Conservation (phyloP, 1,140 invertebrate genomes). For the Drosophila novamexicana region DNA sequence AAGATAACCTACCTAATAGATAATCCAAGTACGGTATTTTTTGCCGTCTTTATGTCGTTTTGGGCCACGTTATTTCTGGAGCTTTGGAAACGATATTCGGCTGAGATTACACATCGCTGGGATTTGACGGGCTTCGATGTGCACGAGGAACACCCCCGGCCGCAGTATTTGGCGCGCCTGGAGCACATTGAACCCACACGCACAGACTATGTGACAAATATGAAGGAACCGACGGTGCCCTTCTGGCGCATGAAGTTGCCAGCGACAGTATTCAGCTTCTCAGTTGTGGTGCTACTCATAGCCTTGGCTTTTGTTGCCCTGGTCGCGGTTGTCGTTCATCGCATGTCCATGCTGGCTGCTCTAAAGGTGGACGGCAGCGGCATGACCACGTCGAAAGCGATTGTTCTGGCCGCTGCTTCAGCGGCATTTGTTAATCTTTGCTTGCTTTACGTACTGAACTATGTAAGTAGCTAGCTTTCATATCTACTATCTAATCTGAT, state of each 20-base stretch:
- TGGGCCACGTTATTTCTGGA: constrained; percentile 96
- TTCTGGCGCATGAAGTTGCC: constrained; percentile 95
- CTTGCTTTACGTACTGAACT: constrained; percentile 94
- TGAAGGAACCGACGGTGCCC: constrained; percentile 92
- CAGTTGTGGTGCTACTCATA: constrained; percentile 92
- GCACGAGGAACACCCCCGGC: constrained; percentile 94
- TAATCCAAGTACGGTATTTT: constrained; percentile 96
- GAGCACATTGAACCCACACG: constrained; percentile 88
- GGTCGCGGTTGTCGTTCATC: constrained; percentile 95
- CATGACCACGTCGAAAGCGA: constrained; percentile 89
- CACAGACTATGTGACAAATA: constrained; percentile 89
- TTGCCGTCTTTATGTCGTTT: constrained; percentile 98
- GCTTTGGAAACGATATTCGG: constrained; percentile 97
- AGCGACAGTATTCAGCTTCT: constrained; percentile 93
- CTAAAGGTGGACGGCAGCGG: constrained; percentile 87
- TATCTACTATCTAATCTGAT: not conserved
- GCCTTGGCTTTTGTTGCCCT: constrained; percentile 93
- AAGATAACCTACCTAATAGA: constrained; percentile 97
- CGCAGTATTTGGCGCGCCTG: constrained; percentile 91
- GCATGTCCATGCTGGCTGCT: constrained; percentile 93
- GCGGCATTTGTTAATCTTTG: constrained; percentile 94
- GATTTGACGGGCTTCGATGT: constrained; percentile 94
- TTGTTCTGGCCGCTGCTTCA: constrained; percentile 92
- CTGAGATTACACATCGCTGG: constrained; percentile 96
- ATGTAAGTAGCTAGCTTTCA: constrained; percentile 86